A percentile compares a stretch with the other conserved stretches of the same genome.
phyloP scores from a whole-genome alignment of 2,797 vertebrate genomes.

The Anas bahamensis region DNA sequence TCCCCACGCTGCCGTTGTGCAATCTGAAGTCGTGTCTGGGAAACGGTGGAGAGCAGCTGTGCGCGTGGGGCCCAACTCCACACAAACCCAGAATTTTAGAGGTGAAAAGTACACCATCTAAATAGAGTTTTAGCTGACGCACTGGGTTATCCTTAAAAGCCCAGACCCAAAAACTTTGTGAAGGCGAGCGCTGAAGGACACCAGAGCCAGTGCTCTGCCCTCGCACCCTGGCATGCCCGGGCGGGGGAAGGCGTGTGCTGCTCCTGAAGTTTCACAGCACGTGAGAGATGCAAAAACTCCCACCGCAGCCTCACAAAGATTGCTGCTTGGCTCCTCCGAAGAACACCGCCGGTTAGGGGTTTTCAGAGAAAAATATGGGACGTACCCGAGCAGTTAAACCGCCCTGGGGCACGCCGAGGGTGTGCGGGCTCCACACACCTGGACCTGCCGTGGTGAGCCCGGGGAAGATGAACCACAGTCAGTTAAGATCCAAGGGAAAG shows the following conservation, averaged over 20 bases:
- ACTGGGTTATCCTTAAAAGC: not conserved
- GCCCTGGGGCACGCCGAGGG: not conserved
- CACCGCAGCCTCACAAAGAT: rapidly evolving
- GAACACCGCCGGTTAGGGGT: not conserved
- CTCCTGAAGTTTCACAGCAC: not conserved
- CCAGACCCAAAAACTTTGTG: not conserved
- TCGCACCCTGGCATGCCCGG: rapidly evolving
- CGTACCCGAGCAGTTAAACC: constrained; percentile 49
- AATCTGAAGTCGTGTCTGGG: not conserved
- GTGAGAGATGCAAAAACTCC: not conserved
- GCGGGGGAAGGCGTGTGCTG: not conserved
- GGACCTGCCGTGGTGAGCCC: not conserved
- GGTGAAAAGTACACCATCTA: not conserved
- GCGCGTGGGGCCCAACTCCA: not conserved
- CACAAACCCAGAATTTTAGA: not conserved
- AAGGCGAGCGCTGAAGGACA: not conserved
- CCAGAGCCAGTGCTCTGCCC: not conserved
- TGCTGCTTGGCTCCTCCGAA: not conserved
- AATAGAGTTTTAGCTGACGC: not conserved
- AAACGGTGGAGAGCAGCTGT: constrained; percentile 20
- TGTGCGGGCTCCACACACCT: constrained; percentile 45
- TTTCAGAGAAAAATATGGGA: not conserved
- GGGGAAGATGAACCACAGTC: not conserved
- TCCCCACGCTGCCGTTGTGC: not conserved
- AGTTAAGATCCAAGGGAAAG: constrained; percentile 51